phyloP scores from a whole-genome alignment of 2,797 vertebrate genomes.

The Natrix natrix region DNA sequence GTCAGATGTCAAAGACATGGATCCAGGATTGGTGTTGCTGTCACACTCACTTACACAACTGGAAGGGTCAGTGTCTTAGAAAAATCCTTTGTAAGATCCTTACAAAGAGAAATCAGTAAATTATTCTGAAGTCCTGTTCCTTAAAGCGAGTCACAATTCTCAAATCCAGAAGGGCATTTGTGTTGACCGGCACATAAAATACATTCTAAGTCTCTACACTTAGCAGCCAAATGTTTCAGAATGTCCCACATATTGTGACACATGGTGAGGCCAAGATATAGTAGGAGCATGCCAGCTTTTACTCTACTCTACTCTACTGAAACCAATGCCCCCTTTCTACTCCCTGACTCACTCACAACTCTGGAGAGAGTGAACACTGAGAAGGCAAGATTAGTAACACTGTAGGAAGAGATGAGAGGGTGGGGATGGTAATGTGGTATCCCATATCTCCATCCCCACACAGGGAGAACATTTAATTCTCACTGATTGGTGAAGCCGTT shows the following conservation, averaged over 20 bases:
- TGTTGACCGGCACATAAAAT: neutral
- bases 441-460: constrained; percentile 16
- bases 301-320: neutral
- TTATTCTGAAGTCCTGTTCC: neutral
- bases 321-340: accelerated
- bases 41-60: neutral
- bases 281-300: neutral
- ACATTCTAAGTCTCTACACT: neutral
- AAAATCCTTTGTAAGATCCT: neutral
- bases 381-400: constrained; percentile 40
- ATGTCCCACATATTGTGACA: neutral
- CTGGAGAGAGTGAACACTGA: neutral
- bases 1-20: neutral
- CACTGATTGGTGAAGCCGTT: neutral
- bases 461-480: neutral
- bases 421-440: neutral
- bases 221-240: neutral
- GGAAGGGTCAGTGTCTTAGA: neutral
- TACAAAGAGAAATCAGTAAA: neutral
- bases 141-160: neutral
- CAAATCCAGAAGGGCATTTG: neutral
- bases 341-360: neutral
- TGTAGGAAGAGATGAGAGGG: neutral
- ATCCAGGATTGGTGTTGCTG: neutral
- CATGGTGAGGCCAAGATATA: neutral